Conservation (phyloP, 2,113 vertebrate genomes). For the Scytalopus superciliaris region DNA sequence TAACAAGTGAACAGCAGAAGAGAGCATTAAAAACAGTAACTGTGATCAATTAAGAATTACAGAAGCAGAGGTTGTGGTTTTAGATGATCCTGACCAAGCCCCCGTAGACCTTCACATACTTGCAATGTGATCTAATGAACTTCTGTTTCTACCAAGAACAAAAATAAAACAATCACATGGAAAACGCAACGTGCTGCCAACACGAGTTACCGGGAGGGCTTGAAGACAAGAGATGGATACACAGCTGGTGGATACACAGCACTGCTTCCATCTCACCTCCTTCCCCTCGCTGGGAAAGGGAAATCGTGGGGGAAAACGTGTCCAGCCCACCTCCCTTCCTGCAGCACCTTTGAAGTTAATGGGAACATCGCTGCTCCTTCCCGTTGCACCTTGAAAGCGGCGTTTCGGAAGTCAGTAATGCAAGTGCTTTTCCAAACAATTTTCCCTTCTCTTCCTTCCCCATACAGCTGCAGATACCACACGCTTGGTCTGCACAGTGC, state of each 20-base stretch:
- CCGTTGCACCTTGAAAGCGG: rapidly evolving
- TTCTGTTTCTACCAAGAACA: slow-evolving; percentile 20
- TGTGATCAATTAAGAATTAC: background rate
- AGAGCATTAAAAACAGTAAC: background rate
- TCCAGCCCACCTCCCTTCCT: background rate
- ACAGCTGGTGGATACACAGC: rapidly evolving
- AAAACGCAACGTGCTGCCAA: background rate
- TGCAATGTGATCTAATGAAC: slow-evolving; percentile 44
- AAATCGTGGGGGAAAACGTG: rapidly evolving
- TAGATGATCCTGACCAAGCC: background rate
- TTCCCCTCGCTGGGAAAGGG: background rate
- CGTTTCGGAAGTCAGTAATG: rapidly evolving
- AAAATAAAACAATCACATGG: slow-evolving; percentile 16
- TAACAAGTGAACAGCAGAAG: background rate
- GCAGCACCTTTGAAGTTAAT: background rate
- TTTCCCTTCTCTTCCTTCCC: background rate
- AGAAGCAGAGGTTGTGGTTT: background rate
- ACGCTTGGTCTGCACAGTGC: background rate
- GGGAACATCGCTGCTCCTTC: background rate
- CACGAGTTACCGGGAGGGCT: background rate
- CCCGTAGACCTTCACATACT: background rate
- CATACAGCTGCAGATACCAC: rapidly evolving
- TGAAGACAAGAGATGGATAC: background rate
- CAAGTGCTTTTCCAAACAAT: background rate
- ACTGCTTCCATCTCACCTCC: background rate